Evolutionary conservation across 1,140 invertebrate genomes (phyloP).

Genomic region (Subanguina moxae): DNA sequence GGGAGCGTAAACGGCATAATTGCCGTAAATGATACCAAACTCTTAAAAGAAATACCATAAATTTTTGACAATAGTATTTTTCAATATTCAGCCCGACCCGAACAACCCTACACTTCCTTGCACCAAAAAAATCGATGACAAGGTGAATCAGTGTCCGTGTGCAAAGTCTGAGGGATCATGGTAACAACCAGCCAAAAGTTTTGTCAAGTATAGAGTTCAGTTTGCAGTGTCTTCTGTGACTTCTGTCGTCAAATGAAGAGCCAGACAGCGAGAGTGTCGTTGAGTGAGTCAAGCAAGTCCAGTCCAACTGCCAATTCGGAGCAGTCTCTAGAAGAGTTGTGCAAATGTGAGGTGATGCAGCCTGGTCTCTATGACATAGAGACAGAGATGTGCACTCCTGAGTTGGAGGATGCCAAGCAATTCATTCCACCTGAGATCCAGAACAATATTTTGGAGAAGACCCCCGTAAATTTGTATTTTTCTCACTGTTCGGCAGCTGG

Average conservation of each 20-base stretch:
- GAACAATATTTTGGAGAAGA: constrained; percentile 58
- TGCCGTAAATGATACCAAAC: not conserved
- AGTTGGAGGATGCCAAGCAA: constrained; percentile 58
- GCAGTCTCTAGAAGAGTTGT: constrained; percentile 41
- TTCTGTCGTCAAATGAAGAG: constrained; percentile 58
- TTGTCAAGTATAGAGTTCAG: not conserved
- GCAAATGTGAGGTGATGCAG: constrained; percentile 50
- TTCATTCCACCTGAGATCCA: constrained; percentile 59
- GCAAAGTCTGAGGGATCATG: constrained; percentile 58
- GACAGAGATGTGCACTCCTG: constrained; percentile 59
- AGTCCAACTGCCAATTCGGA: not conserved
- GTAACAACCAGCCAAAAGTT: constrained; percentile 20
- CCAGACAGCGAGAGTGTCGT: constrained; percentile 41
- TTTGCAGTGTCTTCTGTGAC: constrained; percentile 57
- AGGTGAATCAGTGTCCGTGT: constrained; percentile 59
- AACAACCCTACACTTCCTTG: constrained; percentile 58
- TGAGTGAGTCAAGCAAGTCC: constrained; percentile 25
- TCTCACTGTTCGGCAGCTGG: not conserved
- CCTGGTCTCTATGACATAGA: constrained; percentile 58
- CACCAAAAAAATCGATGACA: constrained; percentile 58
- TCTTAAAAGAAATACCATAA: not conserved
- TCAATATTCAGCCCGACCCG: constrained; percentile 43
- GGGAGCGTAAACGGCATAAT: too few species aligned
- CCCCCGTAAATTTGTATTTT: constrained; percentile 36
- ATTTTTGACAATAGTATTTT: not conserved